Percentiles rank a stretch among this genome's conserved stretches.
phyloP scores from a whole-genome alignment of 2,888 invertebrate species.

The Sarcophaga subvicina region DNA sequence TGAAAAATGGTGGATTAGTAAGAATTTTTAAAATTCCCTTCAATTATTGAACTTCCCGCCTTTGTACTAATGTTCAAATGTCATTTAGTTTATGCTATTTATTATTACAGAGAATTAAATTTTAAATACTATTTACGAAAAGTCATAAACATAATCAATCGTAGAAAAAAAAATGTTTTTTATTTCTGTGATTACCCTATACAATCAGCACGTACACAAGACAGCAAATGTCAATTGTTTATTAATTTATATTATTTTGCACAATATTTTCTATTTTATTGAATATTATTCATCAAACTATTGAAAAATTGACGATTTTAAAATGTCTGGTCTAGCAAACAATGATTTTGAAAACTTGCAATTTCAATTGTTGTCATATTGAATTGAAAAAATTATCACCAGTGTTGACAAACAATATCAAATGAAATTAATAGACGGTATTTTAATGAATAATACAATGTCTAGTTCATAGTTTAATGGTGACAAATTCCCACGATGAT shows the following conservation, averaged over 20 bases:
- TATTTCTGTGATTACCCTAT: neutral
- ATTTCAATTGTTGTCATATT: neutral
- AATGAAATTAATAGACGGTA: neutral
- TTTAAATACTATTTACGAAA: too few species aligned
- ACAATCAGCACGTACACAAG: neutral
- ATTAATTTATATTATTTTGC: neutral
- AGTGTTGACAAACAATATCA: neutral
- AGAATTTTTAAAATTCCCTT: too few species aligned
- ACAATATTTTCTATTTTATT: neutral
- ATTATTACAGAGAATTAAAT: too few species aligned
- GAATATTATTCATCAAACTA: neutral
- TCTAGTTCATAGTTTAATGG: slow-evolving; percentile 17
- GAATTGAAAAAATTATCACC: slow-evolving; percentile 9
- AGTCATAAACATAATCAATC: too few species aligned
- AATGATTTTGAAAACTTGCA: slow-evolving; percentile 33
- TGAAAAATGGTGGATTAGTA: too few species aligned
- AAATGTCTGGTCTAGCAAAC: slow-evolving; percentile 7
- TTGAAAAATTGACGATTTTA: slow-evolving; percentile 27
- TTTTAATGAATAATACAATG: slow-evolving; percentile 25
- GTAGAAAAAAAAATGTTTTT: neutral
- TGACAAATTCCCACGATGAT: slow-evolving; percentile 47
- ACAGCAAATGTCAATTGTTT: neutral
- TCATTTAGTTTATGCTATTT: too few species aligned
- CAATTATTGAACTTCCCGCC: too few species aligned
- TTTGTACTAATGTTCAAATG: too few species aligned